phyloP scores from a whole-genome alignment of 1,140 invertebrate genomes.

The Listronotus oregonensis region DNA sequence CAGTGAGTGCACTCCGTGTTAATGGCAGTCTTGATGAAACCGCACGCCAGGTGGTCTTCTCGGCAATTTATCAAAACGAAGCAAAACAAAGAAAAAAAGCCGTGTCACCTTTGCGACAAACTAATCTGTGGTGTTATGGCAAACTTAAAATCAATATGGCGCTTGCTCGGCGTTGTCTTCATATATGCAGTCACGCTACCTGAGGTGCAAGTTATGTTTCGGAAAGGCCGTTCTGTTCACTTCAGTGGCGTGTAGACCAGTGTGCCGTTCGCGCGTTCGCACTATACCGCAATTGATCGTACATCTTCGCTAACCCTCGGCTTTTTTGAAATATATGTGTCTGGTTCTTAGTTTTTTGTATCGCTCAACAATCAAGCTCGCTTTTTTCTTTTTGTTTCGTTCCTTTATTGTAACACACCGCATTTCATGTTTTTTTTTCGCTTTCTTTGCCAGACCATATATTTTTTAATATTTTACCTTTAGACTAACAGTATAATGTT shows the following conservation, averaged over 20 bases:
- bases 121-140: constrained; percentile 43
- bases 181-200: constrained; percentile 49
- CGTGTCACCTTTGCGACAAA: constrained; percentile 41
- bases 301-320: constrained; percentile 43
- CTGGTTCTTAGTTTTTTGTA: constrained; percentile 42
- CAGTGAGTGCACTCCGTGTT: background rate
- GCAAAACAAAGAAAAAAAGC: constrained; percentile 31
- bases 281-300: constrained; percentile 45
- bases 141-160: constrained; percentile 56
- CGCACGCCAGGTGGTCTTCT: constrained; percentile 20
- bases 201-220: constrained; percentile 47
- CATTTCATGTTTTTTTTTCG: constrained; percentile 7
- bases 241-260: constrained; percentile 50
- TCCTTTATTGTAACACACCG: too few species aligned
- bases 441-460: background rate
- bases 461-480: background rate
- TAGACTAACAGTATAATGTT: background rate
- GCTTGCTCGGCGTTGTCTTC: constrained; percentile 49
- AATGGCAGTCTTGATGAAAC: constrained; percentile 25
- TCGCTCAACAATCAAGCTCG: constrained; percentile 40
- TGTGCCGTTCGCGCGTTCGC: constrained; percentile 47
- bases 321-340: constrained; percentile 43
- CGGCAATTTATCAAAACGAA: constrained; percentile 22
- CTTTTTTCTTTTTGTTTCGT: background rate
- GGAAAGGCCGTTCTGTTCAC: constrained; percentile 39